Evolutionary conservation across 2,797 vertebrate genomes (phyloP).

Genomic region (Dendrocincla tyrannina): DNA sequence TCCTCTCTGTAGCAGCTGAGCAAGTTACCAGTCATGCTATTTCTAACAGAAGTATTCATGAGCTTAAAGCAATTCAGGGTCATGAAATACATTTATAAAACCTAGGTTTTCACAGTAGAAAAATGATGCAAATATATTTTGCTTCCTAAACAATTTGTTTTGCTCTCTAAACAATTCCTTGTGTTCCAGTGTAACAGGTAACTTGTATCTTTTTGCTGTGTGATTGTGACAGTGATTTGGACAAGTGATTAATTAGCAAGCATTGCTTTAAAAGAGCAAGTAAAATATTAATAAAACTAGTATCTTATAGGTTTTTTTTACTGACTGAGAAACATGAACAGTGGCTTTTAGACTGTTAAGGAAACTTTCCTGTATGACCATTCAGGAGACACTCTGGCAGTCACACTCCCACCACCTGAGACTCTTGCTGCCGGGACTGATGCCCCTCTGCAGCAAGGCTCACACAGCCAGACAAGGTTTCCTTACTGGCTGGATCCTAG

Average conservation of each 20-base stretch:
- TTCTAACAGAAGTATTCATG: not conserved
- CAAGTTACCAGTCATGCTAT: accelerated
- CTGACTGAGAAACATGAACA: not conserved
- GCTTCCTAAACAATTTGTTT: not conserved
- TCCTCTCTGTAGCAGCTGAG: not conserved
- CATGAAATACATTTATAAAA: not conserved
- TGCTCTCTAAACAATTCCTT: not conserved
- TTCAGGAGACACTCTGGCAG: not conserved
- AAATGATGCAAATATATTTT: not conserved
- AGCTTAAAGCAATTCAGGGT: not conserved
- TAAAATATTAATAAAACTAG: not conserved
- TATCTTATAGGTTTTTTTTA: not conserved
- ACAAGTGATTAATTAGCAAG: not conserved
- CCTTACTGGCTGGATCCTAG: not conserved
- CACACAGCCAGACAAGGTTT: not conserved
- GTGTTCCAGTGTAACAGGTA: not conserved
- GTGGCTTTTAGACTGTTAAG: not conserved
- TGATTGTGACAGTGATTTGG: not conserved
- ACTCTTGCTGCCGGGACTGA: not conserved
- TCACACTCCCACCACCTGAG: not conserved
- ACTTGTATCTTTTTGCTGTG: not conserved
- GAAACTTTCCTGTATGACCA: not conserved
- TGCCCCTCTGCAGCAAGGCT: not conserved
- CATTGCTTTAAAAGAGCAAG: not conserved
- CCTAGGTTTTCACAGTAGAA: not conserved